phyloP scores from a whole-genome alignment of 2,888 invertebrate species.

The Watsonalla binaria region DNA sequence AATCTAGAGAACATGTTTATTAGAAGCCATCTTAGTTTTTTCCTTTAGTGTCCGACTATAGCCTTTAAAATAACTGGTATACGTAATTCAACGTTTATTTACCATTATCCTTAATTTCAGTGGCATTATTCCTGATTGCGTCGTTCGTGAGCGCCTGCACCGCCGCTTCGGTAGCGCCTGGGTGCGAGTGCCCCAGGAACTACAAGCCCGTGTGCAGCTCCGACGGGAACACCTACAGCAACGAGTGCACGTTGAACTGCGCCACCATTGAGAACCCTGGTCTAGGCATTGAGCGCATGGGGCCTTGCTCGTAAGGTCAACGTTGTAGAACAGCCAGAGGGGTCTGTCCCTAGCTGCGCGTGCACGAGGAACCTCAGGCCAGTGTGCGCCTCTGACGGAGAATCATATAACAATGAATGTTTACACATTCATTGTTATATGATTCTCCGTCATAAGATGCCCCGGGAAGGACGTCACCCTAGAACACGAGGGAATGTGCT shows the following conservation, averaged over 20 bases:
- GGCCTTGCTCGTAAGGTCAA: constrained; percentile 18
- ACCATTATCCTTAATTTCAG: constrained; percentile 21
- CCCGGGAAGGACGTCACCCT: constrained; percentile 21
- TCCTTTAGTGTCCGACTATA: no score
- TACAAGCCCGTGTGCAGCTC: constrained; percentile 82
- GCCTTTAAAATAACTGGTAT: no score
- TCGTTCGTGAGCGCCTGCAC: constrained; percentile 25
- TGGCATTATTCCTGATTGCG: constrained; percentile 28
- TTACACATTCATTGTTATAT: no score
- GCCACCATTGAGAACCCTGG: constrained; percentile 14
- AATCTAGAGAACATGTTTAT: no score
- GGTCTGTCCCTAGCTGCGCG: constrained; percentile 9
- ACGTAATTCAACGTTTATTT: neutral
- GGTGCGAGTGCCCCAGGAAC: constrained; percentile 40
- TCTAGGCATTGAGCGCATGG: constrained; percentile 14
- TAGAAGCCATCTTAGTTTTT: no score
- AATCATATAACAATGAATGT: constrained; percentile 83
- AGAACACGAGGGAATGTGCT: constrained; percentile 19
- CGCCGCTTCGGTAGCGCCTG: constrained; percentile 4
- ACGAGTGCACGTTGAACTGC: constrained; percentile 67
- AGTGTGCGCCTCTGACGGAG: constrained; percentile 31
- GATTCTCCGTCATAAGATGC: constrained; percentile 80
- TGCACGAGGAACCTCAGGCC: constrained; percentile 34
- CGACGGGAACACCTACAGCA: constrained; percentile 84
- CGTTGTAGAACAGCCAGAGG: constrained; percentile 9